Conservation (phyloP, 2,888 invertebrate genomes). For the Troglohyphantes excavatus region DNA sequence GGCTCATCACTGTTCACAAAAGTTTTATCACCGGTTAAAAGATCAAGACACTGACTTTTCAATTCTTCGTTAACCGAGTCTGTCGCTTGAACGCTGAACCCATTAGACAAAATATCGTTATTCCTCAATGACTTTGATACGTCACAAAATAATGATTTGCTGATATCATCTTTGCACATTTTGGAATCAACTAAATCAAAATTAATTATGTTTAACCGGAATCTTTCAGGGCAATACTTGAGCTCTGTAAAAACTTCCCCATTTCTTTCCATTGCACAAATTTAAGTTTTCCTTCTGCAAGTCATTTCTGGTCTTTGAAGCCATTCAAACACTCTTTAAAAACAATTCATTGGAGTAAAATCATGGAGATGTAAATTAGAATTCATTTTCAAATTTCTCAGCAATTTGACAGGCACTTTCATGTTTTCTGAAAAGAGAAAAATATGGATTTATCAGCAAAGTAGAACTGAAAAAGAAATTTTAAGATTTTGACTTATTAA, state of each 20-base stretch:
- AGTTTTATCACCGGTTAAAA: background rate
- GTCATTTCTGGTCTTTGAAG: background rate
- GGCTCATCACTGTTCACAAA: constrained; percentile 27
- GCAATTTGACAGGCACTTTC: too few relatives aligned
- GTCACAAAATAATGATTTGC: constrained; percentile 59
- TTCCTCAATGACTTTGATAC: constrained; percentile 23
- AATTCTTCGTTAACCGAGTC: background rate
- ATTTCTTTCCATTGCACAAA: constrained; percentile 66
- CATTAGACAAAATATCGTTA: constrained; percentile 33
- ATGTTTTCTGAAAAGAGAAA: too few relatives aligned
- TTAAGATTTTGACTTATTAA: too few relatives aligned
- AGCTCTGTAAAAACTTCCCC: constrained; percentile 60
- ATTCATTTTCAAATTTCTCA: background rate
- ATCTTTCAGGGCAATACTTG: constrained; percentile 45
- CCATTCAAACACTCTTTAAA: background rate
- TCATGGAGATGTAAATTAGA: background rate
- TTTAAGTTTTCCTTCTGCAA: background rate
- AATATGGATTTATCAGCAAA: too few relatives aligned
- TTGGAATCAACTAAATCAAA: constrained; percentile 41
- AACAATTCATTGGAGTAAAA: background rate
- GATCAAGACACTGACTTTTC: constrained; percentile 32
- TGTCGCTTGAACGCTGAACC: background rate
- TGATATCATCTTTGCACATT: constrained; percentile 76
- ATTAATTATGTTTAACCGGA: background rate
- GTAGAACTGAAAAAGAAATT: too few relatives aligned